These are phyloP conservation scores for Tragelaphus scriptus DNA, from an alignment of 2,113 vertebrate species.

Conservation along the genomic window DNA sequence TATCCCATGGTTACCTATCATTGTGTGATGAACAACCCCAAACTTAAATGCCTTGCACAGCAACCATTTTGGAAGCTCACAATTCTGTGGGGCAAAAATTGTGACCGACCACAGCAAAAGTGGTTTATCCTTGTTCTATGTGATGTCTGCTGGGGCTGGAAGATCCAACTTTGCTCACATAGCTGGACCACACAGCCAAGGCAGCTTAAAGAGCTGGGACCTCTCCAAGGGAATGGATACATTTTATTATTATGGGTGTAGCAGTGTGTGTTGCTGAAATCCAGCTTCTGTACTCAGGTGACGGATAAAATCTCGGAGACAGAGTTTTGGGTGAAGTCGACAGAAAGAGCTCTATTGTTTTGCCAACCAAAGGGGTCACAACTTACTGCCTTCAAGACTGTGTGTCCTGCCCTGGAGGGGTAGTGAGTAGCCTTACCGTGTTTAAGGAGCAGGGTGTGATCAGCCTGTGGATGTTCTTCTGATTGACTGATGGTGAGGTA, in stretches of 20 bases:
- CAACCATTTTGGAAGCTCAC: neutral
- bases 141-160: neutral
- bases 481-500: neutral
- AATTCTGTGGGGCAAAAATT: neutral
- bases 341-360: neutral
- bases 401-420: neutral
- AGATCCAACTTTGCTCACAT: neutral
- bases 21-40: neutral
- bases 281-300: neutral
- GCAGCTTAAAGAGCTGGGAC: neutral
- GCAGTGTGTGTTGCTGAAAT: neutral
- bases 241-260: neutral
- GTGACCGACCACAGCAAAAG: neutral
- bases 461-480: neutral
- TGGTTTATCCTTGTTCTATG: rapidly evolving
- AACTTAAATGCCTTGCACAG: neutral
- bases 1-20: neutral
- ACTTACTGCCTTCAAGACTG: neutral
- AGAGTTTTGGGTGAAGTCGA: neutral
- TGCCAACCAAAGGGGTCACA: neutral
- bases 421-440: neutral
- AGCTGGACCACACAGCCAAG: neutral
- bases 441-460: neutral
- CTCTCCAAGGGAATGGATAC: neutral
- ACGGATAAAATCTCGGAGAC: neutral